Percentiles rank a stretch among this genome's conserved stretches.
Evolutionary conservation across 2,888 invertebrate genomes (phyloP).

Genomic region (Abscondita cerata): DNA sequence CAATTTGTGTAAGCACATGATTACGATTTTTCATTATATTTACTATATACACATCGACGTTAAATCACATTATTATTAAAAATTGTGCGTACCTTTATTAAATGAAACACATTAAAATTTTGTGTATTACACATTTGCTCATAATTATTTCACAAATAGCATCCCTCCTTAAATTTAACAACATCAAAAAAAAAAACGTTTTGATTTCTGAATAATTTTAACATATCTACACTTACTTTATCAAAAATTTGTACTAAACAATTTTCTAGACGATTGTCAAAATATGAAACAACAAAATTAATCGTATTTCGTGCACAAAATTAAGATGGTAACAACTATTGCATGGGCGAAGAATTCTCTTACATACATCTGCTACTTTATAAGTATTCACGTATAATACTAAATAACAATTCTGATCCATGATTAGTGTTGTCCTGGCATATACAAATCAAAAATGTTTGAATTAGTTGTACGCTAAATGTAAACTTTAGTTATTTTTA

Average conservation of each 20-base stretch:
- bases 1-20: slow-evolving; percentile 9
- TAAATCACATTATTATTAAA: slow-evolving; percentile 25
- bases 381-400: too few relatives aligned
- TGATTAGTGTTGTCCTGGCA: too few relatives aligned
- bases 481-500: too few relatives aligned
- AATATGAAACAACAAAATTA: background rate
- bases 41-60: slow-evolving; percentile 16
- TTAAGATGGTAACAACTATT: too few relatives aligned
- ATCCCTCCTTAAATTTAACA: too few relatives aligned
- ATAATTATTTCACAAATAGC: background rate
- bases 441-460: too few relatives aligned
- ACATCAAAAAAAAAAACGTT: too few relatives aligned
- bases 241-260: slow-evolving; percentile 4
- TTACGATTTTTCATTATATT: background rate
- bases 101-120: slow-evolving; percentile 19
- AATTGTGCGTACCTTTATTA: slow-evolving; percentile 27
- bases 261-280: slow-evolving; percentile 4
- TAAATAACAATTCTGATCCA: too few relatives aligned
- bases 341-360: too few relatives aligned
- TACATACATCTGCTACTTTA: too few relatives aligned
- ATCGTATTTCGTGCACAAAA: too few relatives aligned
- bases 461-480: too few relatives aligned
- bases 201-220: background rate
- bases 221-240: background rate
- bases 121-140: background rate